Evolutionary conservation across 2,797 vertebrate species (phyloP), one percentile per base, ranked within the genome.

Genomic region (Oreonectes daqikongensis): DNA sequence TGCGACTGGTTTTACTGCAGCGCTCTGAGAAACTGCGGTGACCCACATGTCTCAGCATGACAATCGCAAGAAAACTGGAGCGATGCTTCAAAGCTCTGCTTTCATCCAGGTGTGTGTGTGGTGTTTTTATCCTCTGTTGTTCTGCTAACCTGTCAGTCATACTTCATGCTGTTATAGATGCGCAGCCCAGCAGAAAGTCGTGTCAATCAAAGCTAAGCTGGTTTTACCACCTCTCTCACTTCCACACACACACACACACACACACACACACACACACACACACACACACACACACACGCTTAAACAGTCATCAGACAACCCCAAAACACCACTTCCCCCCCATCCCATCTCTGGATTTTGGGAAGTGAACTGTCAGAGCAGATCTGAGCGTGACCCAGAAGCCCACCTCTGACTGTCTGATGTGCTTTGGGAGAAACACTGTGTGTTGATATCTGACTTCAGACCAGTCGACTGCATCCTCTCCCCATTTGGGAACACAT

Each of bases 41-140:
- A 75, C 72, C 79, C 26, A 60, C 68, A 76, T 64, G 76, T 71
- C 67, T 75, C 40, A 52, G 28, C 50, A 35, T 40, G 20, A 76
- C 38, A 59, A 42, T 32, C 30, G 22, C 1, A 20, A 32, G 50
- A 64, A 64, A 70, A 70, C 10, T 40, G 14, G 28, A 70, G 50
- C 17, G 42, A 50, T 1, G 46, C 22, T 73, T 28, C 4, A 12
- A 60, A 57, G 32, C 48, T 71, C 63, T 22, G 72, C 78, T 65
- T 80, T 65, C 28, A 71, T 76, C 40, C 50, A 67, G 60, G 60
- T 77, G 65, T 79, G 71, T 44, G 63, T 40, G 68, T 72, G 70
- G 61, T 38, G 17, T 40, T 30, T 60, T 38, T 65, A 40, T 2
- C 26, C 48, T 74, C 32, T 64, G 14, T 61, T 52, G 22, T 32